These are phyloP conservation scores for Cyphomyrmex costatus DNA, from an alignment of 1,140 invertebrate species.

Conservation along the genomic window DNA sequence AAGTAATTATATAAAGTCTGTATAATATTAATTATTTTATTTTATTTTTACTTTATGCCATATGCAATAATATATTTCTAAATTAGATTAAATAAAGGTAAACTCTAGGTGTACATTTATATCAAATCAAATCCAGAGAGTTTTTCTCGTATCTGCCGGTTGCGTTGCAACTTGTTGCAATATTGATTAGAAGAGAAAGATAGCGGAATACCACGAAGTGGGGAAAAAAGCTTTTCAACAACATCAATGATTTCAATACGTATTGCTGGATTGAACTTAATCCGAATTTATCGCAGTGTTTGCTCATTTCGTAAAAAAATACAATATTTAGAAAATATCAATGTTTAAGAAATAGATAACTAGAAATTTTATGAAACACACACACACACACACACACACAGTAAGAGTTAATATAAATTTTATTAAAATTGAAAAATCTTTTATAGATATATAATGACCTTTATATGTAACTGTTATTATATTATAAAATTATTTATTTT, in stretches of 20 bases:
- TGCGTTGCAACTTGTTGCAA: conserved; percentile 80
- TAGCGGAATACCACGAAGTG: conserved; percentile 21
- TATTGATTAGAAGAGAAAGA: conserved; percentile 79
- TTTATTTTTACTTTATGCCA: not conserved
- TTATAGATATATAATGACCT: no score
- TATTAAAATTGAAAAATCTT: not conserved
- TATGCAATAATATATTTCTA: not conserved
- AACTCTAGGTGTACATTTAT: not conserved
- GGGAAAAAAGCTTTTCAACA: conserved; percentile 70
- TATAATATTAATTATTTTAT: not conserved
- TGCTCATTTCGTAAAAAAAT: conserved; percentile 19
- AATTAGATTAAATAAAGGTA: not conserved
- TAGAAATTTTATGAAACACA: not conserved
- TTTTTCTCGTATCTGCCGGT: conserved; percentile 26
- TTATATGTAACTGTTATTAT: conserved; percentile 17
- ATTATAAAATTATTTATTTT: not conserved
- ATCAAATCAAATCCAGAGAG: not conserved
- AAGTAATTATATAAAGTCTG: not conserved
- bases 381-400: no score
- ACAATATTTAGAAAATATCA: not conserved
- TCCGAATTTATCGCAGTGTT: conserved; percentile 73
- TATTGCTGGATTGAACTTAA: conserved; percentile 80
- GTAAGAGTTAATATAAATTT: not conserved
- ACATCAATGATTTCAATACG: conserved; percentile 78
- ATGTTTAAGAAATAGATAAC: not conserved